These are phyloP conservation scores for Potamilus streckersoni DNA, from an alignment of 1,140 invertebrate species.

Conservation along the genomic window DNA sequence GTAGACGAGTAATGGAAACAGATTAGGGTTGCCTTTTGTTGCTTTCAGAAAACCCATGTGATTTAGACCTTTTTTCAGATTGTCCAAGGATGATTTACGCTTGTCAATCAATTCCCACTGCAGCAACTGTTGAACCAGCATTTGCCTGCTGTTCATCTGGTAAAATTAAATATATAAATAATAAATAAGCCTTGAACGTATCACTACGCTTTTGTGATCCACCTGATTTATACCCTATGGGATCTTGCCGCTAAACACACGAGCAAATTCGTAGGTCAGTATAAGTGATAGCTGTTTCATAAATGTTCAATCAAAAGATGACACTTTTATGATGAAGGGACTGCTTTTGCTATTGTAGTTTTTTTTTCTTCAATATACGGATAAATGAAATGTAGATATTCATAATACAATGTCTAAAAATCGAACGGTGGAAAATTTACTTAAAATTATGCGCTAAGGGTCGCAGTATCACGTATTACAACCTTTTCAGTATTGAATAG, in stretches of 20 bases:
- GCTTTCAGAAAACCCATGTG: slow-evolving; percentile 21
- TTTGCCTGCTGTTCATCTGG: slow-evolving; percentile 7
- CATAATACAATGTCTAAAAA: too few species aligned
- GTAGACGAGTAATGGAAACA: slow-evolving; percentile 13
- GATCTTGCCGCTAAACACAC: background rate
- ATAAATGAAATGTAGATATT: too few species aligned
- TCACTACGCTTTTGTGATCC: background rate
- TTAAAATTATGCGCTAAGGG: too few species aligned
- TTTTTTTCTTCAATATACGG: too few species aligned
- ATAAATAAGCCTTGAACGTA: background rate
- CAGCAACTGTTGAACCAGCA: slow-evolving; percentile 12
- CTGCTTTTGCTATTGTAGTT: too few species aligned
- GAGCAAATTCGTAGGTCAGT: too few species aligned
- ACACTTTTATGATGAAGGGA: too few species aligned
- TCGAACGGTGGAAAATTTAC: too few species aligned
- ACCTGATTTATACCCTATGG: background rate
- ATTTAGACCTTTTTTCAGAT: slow-evolving; percentile 14
- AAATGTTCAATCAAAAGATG: too few species aligned
- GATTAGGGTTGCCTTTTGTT: slow-evolving; percentile 8
- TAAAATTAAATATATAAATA: background rate
- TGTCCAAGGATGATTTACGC: slow-evolving; percentile 11
- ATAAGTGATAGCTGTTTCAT: too few species aligned
- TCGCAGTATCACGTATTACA: too few species aligned
- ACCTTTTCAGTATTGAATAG: too few species aligned
- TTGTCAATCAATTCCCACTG: slow-evolving; percentile 21